Percentiles rank a stretch among this genome's conserved stretches.
Conservation (phyloP, 2,888 invertebrate species). For the Papilio protenor region DNA sequence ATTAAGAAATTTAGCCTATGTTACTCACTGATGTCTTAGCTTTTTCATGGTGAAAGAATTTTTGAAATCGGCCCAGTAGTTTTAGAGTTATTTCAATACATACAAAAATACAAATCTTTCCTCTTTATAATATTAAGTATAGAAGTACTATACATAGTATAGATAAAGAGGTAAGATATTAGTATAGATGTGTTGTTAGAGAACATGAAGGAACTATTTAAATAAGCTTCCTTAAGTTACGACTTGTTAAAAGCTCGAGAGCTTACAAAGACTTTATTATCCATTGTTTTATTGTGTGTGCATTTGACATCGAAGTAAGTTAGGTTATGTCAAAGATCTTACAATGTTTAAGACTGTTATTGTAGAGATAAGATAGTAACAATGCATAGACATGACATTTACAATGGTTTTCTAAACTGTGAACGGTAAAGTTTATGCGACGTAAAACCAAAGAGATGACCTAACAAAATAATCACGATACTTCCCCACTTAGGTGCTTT, state of each 20-base stretch:
- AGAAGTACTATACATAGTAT: too few relatives aligned
- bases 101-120: too few relatives aligned
- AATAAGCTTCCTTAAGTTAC: not conserved
- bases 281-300: constrained; percentile 17
- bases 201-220: not conserved
- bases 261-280: constrained; percentile 19
- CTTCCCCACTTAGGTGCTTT: too few relatives aligned
- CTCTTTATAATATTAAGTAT: too few relatives aligned
- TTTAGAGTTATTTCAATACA: too few relatives aligned
- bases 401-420: not conserved
- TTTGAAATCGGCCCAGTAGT: too few relatives aligned
- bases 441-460: not conserved
- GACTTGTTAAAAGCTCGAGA: constrained; percentile 1
- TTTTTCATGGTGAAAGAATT: too few relatives aligned
- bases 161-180: too few relatives aligned
- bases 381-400: not conserved
- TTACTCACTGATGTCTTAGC: too few relatives aligned
- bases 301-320: constrained; percentile 19
- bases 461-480: not conserved
- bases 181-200: not conserved
- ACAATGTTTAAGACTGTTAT: not conserved
- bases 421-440: not conserved
- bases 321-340: not conserved
- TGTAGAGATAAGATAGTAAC: not conserved
- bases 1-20: too few relatives aligned